Percentiles rank a stretch among this genome's conserved stretches.
These are phyloP conservation scores for Leptopterna dolabrata DNA, from an alignment of 2,888 invertebrate species.

Conservation along the genomic window DNA sequence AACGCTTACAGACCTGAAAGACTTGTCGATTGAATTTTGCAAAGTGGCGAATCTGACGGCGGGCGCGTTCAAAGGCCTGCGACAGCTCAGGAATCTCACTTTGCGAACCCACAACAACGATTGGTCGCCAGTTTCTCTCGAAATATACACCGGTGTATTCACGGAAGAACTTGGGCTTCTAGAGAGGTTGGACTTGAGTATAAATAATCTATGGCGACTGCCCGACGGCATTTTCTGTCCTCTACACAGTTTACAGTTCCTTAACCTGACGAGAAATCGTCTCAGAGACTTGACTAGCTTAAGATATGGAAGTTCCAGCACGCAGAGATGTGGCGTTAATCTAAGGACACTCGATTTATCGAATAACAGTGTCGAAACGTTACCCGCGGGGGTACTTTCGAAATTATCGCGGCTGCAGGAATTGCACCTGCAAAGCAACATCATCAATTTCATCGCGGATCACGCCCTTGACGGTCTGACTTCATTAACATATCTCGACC, in stretches of 20 bases:
- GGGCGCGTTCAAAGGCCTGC: slow-evolving; percentile 84
- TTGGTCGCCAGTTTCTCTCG: slow-evolving; percentile 84
- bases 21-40: slow-evolving; percentile 84
- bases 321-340: slow-evolving; percentile 78
- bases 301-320: slow-evolving; percentile 72
- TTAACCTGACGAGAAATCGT: slow-evolving; percentile 84
- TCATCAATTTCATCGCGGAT: slow-evolving; percentile 80
- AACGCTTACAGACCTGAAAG: slow-evolving; percentile 79
- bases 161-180: slow-evolving; percentile 79
- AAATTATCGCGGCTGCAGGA: slow-evolving; percentile 78
- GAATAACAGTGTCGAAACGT: slow-evolving; percentile 80
- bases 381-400: slow-evolving; percentile 79
- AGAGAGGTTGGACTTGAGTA: slow-evolving; percentile 80
- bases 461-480: slow-evolving; percentile 81
- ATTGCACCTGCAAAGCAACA: slow-evolving; percentile 82
- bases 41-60: slow-evolving; percentile 85
- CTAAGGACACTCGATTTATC: slow-evolving; percentile 80
- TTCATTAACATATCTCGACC: slow-evolving; percentile 78
- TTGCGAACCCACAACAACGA: slow-evolving; percentile 86
- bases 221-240: slow-evolving; percentile 83
- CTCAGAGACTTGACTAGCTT: slow-evolving; percentile 80
- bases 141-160: slow-evolving; percentile 80
- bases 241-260: slow-evolving; percentile 77
- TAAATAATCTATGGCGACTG: slow-evolving; percentile 84
- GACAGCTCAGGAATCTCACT: slow-evolving; percentile 81